Base-by-base conservation (phyloP, 2,888 invertebrate species). In the Acronicta alni region DNA sequence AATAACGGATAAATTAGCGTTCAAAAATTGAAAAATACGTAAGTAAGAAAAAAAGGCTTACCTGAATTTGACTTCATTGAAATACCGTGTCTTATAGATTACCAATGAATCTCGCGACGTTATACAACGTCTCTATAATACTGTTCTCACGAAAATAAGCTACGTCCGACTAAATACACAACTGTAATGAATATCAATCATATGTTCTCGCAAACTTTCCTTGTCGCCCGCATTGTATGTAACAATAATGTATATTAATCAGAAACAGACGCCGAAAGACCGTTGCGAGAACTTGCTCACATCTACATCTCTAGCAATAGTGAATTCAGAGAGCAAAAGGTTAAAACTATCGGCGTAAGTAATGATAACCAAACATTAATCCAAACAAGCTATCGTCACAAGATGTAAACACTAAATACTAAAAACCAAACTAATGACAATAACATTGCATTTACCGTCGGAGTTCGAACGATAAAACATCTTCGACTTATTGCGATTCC, bases 391-490 rank as follows among this genome's bases (percentile, higher is more conserved):
- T 84, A 87, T 88, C 83, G 81, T 85, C 87, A 90, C 84, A 88
- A 81, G 84, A 88, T 87, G 86, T 90, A 91, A 91, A 92, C 91
- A 93, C 88, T 90, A 89, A 84, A 83, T 87, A 90, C 86, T 88
- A 89, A 89, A 87, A 91, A 90, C 85, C 92, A 93, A 93, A 93
- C 92, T 89, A 91, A 91, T 89, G 89, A 92, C 90, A 91, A 92
- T 89, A 93, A 92, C 92, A 93, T 93, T 93, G 90, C 91, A 94
- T 94, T 94, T 94, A 94, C 94, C 94, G 91, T 94, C 94, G 89
- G 94, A 93, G 91, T 94, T 94, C 88, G 94, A 94, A 90, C 94
- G 94, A 94, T 94, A 94, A 94, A 94, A 94, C 94, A 94, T 94
- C 94, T 94, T 94, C 93, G 86, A 93, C 85, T 89, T 92, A 93